Conservation (phyloP, 2,113 vertebrate genomes). For the Paramormyrops kingsleyae region DNA sequence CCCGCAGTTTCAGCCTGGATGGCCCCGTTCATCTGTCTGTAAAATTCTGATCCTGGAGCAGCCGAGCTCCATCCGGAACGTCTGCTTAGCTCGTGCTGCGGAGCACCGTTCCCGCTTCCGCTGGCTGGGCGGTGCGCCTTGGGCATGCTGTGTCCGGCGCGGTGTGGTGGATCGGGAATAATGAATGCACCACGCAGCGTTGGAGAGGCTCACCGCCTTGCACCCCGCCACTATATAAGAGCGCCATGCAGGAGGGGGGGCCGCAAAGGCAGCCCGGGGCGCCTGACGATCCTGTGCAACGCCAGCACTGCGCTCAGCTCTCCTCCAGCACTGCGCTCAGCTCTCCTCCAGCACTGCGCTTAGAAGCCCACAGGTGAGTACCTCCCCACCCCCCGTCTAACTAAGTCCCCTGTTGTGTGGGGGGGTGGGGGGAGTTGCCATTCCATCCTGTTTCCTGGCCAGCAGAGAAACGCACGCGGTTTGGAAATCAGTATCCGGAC, state of each 20-base stretch:
- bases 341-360: no score
- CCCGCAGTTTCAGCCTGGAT: not conserved
- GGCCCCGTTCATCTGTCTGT: not conserved
- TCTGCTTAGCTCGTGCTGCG: conserved; percentile 42
- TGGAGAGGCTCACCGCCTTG: conserved; percentile 10
- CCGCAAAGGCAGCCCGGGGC: conserved; percentile 27
- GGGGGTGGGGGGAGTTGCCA: not conserved
- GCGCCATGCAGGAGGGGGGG: not conserved
- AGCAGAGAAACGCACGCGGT: no score
- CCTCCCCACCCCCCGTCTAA: not conserved
- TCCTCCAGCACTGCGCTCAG: not conserved
- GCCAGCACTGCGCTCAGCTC: not conserved
- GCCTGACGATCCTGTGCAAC: conserved; percentile 29
- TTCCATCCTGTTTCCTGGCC: no score
- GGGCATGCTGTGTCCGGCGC: conserved; percentile 2
- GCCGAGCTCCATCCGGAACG: not conserved
- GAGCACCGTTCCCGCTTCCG: conserved; percentile 46
- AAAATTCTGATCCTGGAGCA: not conserved
- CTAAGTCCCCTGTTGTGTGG: not conserved
- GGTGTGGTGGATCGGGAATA: conserved; percentile 61
- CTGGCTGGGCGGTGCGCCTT: conserved; percentile 21
- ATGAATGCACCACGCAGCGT: conserved; percentile 33
- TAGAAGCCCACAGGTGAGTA: conserved; percentile 41
- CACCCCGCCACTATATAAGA: conserved; percentile 23
- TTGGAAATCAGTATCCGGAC: not conserved